phyloP scores from a whole-genome alignment of 2,888 invertebrate genomes.

The Hirtodrosophila histrioides region DNA sequence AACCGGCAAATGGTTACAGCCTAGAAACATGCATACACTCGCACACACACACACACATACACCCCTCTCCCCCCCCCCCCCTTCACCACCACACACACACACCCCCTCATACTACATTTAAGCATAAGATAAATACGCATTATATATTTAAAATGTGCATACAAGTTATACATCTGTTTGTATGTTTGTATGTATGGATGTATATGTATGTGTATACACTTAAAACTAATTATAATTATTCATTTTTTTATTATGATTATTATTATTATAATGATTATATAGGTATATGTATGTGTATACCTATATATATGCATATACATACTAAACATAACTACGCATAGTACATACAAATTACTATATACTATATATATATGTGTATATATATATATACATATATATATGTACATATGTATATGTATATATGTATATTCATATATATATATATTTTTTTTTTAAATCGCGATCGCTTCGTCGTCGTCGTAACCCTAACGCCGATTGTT shows the following conservation, averaged over 20 bases:
- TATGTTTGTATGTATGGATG: conserved; percentile 38
- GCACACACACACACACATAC: conserved; percentile 1
- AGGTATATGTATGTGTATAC: conserved; percentile 23
- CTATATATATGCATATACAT: conserved; percentile 24
- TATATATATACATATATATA: conserved; percentile 15
- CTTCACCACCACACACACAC: conserved; percentile 14
- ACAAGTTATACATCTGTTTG: conserved; percentile 52
- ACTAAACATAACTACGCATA: conserved; percentile 71
- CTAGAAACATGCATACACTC: conserved; percentile 2
- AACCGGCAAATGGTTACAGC: conserved; percentile 8
- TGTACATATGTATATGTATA: conserved; percentile 7
- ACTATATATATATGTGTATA: conserved; percentile 12
- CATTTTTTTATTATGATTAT: conserved; percentile 28
- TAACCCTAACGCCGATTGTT: conserved; percentile 57
- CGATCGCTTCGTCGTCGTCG: conserved; percentile 54
- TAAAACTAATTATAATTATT: conserved; percentile 41
- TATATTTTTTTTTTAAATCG: conserved; percentile 24
- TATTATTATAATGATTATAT: conserved; percentile 33
- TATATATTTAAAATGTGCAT: conserved; percentile 44
- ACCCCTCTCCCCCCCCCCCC: conserved; percentile 1
- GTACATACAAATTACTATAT: conserved; percentile 43
- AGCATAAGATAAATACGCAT: conserved; percentile 49
- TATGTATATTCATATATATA: conserved; percentile 23
- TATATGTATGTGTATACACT: conserved; percentile 47
- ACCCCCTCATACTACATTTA: conserved; percentile 34